Evolutionary conservation across 2,797 vertebrate genomes (phyloP), one percentile per base, ranked within the genome.

Genomic region (Antrozous pallidus): DNA sequence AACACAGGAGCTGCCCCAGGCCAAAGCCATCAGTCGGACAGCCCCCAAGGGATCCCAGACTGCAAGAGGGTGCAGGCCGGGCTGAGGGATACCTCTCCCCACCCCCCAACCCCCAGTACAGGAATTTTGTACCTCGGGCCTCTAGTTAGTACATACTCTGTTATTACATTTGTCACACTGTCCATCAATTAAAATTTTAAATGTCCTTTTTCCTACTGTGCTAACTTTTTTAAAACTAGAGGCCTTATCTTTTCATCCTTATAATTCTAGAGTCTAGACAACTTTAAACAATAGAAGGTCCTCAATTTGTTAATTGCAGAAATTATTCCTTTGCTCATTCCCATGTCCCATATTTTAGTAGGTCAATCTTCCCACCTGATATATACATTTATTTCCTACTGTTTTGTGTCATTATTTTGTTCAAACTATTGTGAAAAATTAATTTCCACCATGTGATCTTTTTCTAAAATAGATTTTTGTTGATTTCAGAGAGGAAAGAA

Each of bases 211-310:
- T 45, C n/a, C 61, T 77, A 28, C 3, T 24, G 45, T 12, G 71
- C 10, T 67, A 18, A 85, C 81, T 91, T 42, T 56, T 71, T 90
- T 81, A 38, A 84, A 92, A 90, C 31, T 65, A 83, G 67, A 90
- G 42, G 7, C 14, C 10, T 83, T 47, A 93, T 33, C 26, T 69
- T 89, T 88, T 75, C 45, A 84, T 31, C 26, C 38, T 38, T 54
- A 16, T 69, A 58, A 56, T 58, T 82, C 65, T 73, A 61, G 42
- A 73, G 86, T 22, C 26, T 36, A 77, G 31, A 75, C 18, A 90
- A 58, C 9, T 10, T 45, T 33, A 56, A 54, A 54, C 3, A 67
- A 71, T 1, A 54, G 18, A 84, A 71, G 40, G 6, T 45, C 28
- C 22, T 75, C 71, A 45, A 65, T 6, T 56, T 86, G 6, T 42